phyloP scores from a whole-genome alignment of 1,140 invertebrate genomes.

The Meteorus sp. region DNA sequence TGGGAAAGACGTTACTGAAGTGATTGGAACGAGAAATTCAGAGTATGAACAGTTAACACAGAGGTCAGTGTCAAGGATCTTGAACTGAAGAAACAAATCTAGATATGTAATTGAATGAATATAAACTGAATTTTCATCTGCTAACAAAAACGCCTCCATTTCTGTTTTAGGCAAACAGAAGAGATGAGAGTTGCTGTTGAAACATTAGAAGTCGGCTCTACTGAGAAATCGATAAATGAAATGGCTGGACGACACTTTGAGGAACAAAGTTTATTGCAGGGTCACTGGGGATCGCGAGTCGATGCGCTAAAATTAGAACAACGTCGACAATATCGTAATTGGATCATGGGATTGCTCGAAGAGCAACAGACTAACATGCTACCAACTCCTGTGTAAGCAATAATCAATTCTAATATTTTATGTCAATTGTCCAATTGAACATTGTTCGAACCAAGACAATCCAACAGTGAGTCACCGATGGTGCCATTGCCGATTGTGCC shows the following conservation, averaged over 20 bases:
- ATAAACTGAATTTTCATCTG: no score
- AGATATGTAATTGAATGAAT: no score
- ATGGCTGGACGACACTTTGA: slow-evolving; percentile 78
- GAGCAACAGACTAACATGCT: slow-evolving; percentile 65
- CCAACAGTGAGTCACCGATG: slow-evolving; percentile 52
- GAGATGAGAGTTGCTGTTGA: slow-evolving; percentile 79
- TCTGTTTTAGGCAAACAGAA: slow-evolving; percentile 65
- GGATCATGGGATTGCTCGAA: slow-evolving; percentile 76
- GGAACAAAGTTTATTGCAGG: slow-evolving; percentile 73
- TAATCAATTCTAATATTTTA: slow-evolving; percentile 18
- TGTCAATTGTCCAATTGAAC: no score
- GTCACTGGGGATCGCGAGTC: slow-evolving; percentile 75
- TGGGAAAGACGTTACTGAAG: slow-evolving; percentile 70
- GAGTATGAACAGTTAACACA: slow-evolving; percentile 67
- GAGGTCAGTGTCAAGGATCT: slow-evolving; percentile 64
- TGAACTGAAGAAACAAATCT: no score
- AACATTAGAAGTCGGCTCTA: slow-evolving; percentile 65
- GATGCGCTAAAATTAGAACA: slow-evolving; percentile 74
- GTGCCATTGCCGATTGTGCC: slow-evolving; percentile 44
- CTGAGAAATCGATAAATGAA: slow-evolving; percentile 77
- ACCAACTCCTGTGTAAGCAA: slow-evolving; percentile 61
- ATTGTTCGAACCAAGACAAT: no score
- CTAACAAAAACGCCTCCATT: slow-evolving; percentile 2
- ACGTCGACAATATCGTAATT: slow-evolving; percentile 74
- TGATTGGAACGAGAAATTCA: slow-evolving; percentile 68